Evolutionary conservation across 2,888 invertebrate genomes (phyloP), one percentile per base, ranked within the genome.

Genomic region (Andrena flavipes): DNA sequence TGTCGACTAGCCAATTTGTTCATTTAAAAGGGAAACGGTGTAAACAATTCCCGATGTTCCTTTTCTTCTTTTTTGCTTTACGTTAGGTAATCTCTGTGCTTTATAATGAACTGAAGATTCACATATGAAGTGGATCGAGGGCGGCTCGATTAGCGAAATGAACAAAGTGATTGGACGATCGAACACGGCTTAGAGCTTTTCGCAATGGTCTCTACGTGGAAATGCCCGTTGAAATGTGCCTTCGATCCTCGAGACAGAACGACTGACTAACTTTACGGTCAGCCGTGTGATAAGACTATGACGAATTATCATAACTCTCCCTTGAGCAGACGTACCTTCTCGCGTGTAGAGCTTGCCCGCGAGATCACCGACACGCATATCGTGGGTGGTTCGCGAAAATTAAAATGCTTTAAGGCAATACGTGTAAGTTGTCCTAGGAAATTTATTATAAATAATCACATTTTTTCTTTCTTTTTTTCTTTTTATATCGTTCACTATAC

Each of bases 371-470:
- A 80, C 60, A 76, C 79, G 74, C 74, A 62, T 56, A 23, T 59
- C 74, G 56, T 72, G 64, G 49, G 30, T 79, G 80, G 76, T 75
- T 79, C 74, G 72, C 82, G 69, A 85, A 29, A 83, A 82, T 84
- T 87, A 87, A 89, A 90, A 89, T 90, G 86, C 88, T 88, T 70
- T 85, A 84, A 86, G 88, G 89, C 90, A 91, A 84, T 90, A 89
- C 81, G 72, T 87, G 84, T 83, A 89, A 86, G 87, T 86, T 89
- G 88, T 87, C 86, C 89, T 86, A 90, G 82, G 87, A 89, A 89
- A 86, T 88, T 89, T 89, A 87, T 90, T 87, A 90, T 90, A 91
- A 92, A 91, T 90, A 92, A 92, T 92, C 88, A 91, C 91, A 91
- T 89, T 87, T 89, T 84, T 87, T 89, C 84, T 71, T 77, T 35